phyloP scores from a whole-genome alignment of 2,888 invertebrate genomes.

The Hipparchia sbordonii region DNA sequence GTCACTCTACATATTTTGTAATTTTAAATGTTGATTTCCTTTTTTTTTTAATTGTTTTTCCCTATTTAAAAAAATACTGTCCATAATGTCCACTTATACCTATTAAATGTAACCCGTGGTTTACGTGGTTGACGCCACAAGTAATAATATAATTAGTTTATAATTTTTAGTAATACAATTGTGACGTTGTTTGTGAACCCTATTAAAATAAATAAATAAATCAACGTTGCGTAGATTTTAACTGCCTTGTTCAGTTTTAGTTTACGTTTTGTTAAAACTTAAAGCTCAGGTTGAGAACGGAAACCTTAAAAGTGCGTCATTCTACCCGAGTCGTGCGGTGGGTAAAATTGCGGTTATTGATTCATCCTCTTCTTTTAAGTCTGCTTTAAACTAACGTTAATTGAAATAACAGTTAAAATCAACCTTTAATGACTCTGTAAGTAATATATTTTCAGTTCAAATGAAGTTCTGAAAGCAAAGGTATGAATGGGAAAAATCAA shows the following conservation, averaged over 20 bases:
- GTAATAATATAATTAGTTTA: no score
- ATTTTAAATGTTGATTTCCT: no score
- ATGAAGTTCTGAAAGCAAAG: not conserved
- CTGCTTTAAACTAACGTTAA: slow-evolving; percentile 10
- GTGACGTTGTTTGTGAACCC: no score
- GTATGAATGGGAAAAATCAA: not conserved
- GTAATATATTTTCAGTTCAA: not conserved
- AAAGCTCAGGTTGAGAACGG: slow-evolving; percentile 16
- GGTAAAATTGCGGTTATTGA: slow-evolving; percentile 35
- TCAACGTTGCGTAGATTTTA: no score
- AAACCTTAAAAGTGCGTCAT: slow-evolving; percentile 30
- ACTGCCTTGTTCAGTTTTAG: not conserved
- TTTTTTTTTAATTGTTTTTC: no score
- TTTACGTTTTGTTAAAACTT: not conserved
- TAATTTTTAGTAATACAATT: no score
- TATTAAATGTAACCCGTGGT: no score
- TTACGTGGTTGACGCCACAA: no score
- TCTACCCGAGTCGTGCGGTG: slow-evolving; percentile 15
- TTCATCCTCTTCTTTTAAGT: slow-evolving; percentile 12
- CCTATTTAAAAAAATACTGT: no score
- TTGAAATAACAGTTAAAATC: slow-evolving; percentile 11
- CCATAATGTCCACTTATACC: no score
- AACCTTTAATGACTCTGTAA: not conserved
- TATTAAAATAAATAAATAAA: no score
- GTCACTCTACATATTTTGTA: no score